Conservation (phyloP, 2,888 invertebrate species). For the Callyntrura sp. region DNA sequence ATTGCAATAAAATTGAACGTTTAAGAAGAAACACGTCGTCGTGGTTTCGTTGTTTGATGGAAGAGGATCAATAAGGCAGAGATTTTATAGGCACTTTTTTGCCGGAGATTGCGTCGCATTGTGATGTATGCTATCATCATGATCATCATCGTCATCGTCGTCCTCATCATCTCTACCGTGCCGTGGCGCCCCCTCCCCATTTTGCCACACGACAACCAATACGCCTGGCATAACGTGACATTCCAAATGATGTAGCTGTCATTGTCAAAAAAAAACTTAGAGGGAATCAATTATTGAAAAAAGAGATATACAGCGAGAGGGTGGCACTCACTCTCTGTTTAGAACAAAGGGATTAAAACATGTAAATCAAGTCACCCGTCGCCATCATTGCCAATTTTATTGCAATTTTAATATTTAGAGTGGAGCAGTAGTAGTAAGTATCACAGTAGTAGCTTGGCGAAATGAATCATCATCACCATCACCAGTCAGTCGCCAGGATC, state of each 20-base stretch:
- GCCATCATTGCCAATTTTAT: not conserved
- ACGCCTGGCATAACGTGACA: no score
- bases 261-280: constrained; percentile 35
- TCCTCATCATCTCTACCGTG: no score
- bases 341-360: constrained; percentile 43
- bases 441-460: not conserved
- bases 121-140: not conserved
- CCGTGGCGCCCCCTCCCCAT: no score
- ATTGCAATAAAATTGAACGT: no score
- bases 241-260: not conserved
- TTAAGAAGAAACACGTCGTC: no score
- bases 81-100: not conserved
- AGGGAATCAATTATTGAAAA: not conserved
- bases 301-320: not conserved
- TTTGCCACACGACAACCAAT: no score
- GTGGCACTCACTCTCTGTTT: no score
- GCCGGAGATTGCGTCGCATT: not conserved
- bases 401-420: not conserved
- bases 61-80: constrained; percentile 19
- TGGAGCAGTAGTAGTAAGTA: not conserved
- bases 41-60: not conserved
- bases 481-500: no score
- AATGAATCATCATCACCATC: not conserved
- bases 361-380: constrained; percentile 33
- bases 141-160: not conserved